A percentile compares a stretch with the other conserved stretches of the same genome.
Evolutionary conservation across 30 jellyfish, hydroid and myxozoan species (phyloP).

Genomic region (Pseudorhiza aurosa): DNA sequence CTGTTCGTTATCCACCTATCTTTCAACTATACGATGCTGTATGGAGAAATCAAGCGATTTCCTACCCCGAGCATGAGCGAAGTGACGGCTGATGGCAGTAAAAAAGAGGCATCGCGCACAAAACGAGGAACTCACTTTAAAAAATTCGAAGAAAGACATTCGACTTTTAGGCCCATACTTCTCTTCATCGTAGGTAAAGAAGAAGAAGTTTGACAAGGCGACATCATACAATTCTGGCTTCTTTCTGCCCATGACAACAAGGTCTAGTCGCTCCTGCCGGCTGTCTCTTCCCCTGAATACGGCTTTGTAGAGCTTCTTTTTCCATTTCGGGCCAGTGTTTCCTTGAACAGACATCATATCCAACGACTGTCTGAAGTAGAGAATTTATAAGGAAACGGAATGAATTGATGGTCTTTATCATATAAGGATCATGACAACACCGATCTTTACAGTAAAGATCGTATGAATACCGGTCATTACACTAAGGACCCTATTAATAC

Average conservation of each 20-base stretch:
- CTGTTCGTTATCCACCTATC: no score
- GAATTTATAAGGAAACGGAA: no score
- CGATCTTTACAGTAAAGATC: no score
- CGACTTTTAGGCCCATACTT: constrained; percentile 84
- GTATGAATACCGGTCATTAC: no score
- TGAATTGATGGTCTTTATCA: no score
- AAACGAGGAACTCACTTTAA: constrained; percentile 61
- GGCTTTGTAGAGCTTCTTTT: constrained; percentile 70
- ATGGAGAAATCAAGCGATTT: no score
- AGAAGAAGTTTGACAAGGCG: constrained; percentile 83
- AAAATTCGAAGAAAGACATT: constrained; percentile 84
- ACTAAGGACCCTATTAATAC: no score
- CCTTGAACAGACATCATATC: constrained; percentile 95
- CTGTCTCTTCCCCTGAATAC: constrained; percentile 95
- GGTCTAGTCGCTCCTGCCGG: constrained; percentile 88
- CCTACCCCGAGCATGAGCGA: no score
- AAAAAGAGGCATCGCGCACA: no score
- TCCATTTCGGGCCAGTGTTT: constrained; percentile 88
- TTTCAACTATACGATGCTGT: no score
- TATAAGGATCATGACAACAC: no score
- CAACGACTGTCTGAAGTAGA: constrained; percentile 69
- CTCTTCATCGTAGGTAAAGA: constrained; percentile 79
- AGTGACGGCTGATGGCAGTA: no score
- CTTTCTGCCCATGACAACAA: constrained; percentile 75
- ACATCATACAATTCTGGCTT: constrained; percentile 82